These are phyloP conservation scores for Apistogramma diplotaenia DNA, from an alignment of 2,113 vertebrate genomes.

Conservation along the genomic window DNA sequence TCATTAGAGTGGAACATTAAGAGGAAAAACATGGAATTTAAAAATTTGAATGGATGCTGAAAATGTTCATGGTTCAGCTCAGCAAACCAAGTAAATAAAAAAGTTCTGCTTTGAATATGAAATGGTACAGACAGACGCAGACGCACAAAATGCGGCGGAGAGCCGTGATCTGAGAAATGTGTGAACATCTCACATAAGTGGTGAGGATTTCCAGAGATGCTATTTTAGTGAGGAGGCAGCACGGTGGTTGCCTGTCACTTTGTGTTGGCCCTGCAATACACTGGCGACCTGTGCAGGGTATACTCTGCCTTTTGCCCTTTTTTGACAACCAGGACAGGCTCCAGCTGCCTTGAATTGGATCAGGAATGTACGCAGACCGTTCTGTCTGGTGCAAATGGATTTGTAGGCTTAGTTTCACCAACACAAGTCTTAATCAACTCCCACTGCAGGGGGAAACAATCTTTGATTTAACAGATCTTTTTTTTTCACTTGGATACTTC, in stretches of 20 bases:
- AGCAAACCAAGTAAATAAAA: background rate
- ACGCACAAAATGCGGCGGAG: background rate
- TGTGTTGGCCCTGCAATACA: too few species aligned
- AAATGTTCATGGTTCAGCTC: background rate
- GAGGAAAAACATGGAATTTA: background rate
- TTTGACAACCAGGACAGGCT: too few species aligned
- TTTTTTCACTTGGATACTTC: conserved; percentile 30
- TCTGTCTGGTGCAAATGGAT: conserved; percentile 52
- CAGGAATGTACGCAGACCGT: background rate
- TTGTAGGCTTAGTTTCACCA: conserved; percentile 55
- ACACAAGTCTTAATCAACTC: conserved; percentile 54
- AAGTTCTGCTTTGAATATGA: background rate
- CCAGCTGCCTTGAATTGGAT: too few species aligned
- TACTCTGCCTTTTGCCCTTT: too few species aligned
- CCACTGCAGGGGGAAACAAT: conserved; percentile 39
- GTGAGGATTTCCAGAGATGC: background rate
- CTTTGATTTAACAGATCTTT: conserved; percentile 51
- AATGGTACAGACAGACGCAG: background rate
- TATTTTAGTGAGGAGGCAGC: background rate
- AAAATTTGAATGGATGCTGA: background rate
- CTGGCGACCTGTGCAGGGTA: too few species aligned
- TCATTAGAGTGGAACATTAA: conserved; percentile 10
- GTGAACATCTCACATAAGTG: background rate
- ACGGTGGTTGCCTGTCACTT: too few species aligned
- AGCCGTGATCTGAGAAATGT: background rate